These are phyloP conservation scores for Platichthys stellatus DNA, from an alignment of 2,113 vertebrate species.

Conservation along the genomic window DNA sequence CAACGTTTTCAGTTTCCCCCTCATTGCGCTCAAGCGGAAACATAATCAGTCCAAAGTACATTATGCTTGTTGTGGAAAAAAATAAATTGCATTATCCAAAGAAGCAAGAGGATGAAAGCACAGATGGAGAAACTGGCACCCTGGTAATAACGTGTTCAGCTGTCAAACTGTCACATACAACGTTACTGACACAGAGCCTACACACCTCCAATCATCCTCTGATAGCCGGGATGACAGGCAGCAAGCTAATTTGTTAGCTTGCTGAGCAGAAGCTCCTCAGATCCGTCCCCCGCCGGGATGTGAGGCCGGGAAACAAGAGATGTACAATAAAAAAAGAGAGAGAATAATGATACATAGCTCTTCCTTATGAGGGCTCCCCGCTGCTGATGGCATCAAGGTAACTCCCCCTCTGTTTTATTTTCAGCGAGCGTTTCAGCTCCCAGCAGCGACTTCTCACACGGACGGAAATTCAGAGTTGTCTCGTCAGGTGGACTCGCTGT, in stretches of 20 bases:
- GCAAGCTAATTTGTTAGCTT: conserved; percentile 60
- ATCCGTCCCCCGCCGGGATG: conserved; percentile 19
- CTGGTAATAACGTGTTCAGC: conserved; percentile 43
- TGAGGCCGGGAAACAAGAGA: conserved; percentile 20
- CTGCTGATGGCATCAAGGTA: conserved; percentile 16
- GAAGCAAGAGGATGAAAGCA: conserved; percentile 27
- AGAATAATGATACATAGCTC: conserved; percentile 27
- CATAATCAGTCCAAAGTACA: conserved; percentile 39
- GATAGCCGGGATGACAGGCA: conserved; percentile 56
- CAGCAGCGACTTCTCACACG: conserved; percentile 10
- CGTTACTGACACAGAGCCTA: conserved; percentile 30
- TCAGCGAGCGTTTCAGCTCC: conserved; percentile 30
- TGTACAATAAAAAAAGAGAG: neutral
- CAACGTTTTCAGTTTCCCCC: conserved; percentile 6
- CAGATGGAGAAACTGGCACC: conserved; percentile 42
- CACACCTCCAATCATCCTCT: conserved; percentile 31
- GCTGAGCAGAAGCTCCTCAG: conserved; percentile 16
- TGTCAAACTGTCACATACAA: conserved; percentile 56
- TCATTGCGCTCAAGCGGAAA: conserved; percentile 29
- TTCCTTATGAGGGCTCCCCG: neutral
- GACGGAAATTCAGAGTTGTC: conserved; percentile 29
- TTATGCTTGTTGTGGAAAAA: neutral
- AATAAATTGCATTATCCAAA: conserved; percentile 16
- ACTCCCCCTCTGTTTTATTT: neutral
- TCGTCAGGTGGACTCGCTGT: too few relatives aligned